phyloP scores from a whole-genome alignment of 2,113 vertebrate species.

The Cervus canadensis region DNA sequence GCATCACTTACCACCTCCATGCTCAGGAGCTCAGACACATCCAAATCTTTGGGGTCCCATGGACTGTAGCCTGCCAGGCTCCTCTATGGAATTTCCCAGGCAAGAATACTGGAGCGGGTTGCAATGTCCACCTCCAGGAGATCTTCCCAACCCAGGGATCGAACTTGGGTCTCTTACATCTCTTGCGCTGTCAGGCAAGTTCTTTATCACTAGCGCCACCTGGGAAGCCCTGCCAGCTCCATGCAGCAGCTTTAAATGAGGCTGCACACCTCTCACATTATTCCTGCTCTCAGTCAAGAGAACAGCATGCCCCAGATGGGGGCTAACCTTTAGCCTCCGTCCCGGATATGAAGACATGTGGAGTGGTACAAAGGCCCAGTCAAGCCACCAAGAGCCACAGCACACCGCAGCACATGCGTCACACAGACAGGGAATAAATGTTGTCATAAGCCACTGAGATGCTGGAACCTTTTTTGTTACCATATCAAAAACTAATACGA shows the following conservation, averaged over 20 bases:
- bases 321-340: not conserved
- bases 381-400: not conserved
- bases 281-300: not conserved
- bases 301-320: not conserved
- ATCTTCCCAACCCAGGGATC: not conserved
- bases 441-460: not conserved
- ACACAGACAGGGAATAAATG: not conserved
- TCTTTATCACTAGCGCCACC: not conserved
- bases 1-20: not conserved
- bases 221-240: not conserved
- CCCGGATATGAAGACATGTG: accelerated
- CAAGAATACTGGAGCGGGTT: not conserved
- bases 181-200: not conserved
- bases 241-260: not conserved
- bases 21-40: not conserved
- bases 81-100: not conserved
- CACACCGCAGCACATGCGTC: accelerated
- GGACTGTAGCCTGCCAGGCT: not conserved
- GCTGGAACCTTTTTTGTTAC: not conserved
- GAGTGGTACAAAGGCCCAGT: not conserved
- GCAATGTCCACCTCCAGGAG: not conserved
- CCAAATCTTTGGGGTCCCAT: not conserved
- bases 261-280: not conserved
- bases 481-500: not conserved
- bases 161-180: not conserved